These are phyloP conservation scores for Lepus europaeus DNA, from an alignment of 2,113 vertebrate genomes.

Conservation along the genomic window DNA sequence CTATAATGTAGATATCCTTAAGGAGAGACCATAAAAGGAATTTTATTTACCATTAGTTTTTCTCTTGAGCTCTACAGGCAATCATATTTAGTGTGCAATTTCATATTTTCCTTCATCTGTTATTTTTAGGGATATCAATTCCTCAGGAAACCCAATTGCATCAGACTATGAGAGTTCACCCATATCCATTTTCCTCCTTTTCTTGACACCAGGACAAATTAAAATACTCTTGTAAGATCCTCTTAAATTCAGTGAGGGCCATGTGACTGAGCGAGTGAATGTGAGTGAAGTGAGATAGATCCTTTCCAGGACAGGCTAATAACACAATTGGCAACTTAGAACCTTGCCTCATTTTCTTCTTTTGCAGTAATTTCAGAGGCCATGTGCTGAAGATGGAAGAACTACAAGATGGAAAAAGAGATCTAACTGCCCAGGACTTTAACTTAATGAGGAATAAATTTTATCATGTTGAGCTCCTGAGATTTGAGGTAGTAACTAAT, in stretches of 20 bases:
- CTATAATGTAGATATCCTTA: not conserved
- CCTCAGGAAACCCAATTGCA: not conserved
- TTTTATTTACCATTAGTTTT: constrained; percentile 37
- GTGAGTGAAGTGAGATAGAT: not conserved
- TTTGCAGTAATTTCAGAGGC: not conserved
- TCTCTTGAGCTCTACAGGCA: not conserved
- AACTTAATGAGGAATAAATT: not conserved
- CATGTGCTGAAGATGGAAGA: not conserved
- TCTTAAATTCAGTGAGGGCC: not conserved
- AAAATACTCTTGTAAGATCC: not conserved
- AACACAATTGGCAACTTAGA: not conserved
- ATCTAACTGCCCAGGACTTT: not conserved
- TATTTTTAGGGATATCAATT: constrained; percentile 25
- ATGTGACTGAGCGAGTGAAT: not conserved
- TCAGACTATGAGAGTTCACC: not conserved
- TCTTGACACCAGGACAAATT: not conserved
- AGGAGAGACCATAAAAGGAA: not conserved
- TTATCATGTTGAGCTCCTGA: not conserved
- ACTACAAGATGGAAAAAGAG: not conserved
- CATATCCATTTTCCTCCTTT: constrained; percentile 20
- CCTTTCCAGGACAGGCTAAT: not conserved
- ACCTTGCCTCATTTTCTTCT: not conserved
- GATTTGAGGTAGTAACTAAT: not conserved
- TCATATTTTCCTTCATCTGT: not conserved
- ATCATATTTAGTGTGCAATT: not conserved